Base-by-base conservation (phyloP, 2,113 vertebrate genomes). In the Uria aalge region DNA sequence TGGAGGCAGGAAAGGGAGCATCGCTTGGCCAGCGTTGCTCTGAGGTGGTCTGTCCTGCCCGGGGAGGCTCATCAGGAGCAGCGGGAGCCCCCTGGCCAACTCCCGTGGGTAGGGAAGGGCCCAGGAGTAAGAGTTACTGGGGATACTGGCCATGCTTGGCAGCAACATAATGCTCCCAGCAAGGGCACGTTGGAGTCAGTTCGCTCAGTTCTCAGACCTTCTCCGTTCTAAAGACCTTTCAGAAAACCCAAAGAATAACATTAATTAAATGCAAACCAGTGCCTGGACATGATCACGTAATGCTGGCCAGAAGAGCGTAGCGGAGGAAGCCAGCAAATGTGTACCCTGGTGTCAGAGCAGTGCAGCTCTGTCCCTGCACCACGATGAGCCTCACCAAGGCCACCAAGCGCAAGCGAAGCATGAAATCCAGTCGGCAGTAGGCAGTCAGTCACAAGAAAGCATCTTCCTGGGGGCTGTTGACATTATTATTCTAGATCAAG, bases 401-500 rank as follows among this genome's bases (percentile, higher is more conserved):
- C 82, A 77, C 40, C 1, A 4, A 78, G 48, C 0, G 1, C 26
- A 64, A 91, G 38, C 6, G 19, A 81, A 89, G 23, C 52, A 76
- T 36, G 40, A 93, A 95, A 95, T 56, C 15, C 69, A 43, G 57
- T 53, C 40, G 4, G 83, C 66, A 88, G 73, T 4, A 94, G 60
- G 81, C 68, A 85, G 72, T 64, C 82, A 69, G 40, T 90, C 72
- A 78, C 68, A 92, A 57, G 75, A 73, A 92, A 94, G 43, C 93
- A 79, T 95, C 90, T 95, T 97, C 80, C 94, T 94, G 63, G 71
- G 60, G 86, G 71, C 86, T 97, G 92, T 93, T 97, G 96, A 94
- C 91, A 93, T 96, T 95, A 81, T 97, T 96, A 96, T 96, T 97
- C 76, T 85, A 89, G 92, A 97, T 95, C 96, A 97, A 95, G 83